Evolutionary conservation across 2,888 invertebrate genomes (phyloP).

Genomic region (Cancer borealis): DNA sequence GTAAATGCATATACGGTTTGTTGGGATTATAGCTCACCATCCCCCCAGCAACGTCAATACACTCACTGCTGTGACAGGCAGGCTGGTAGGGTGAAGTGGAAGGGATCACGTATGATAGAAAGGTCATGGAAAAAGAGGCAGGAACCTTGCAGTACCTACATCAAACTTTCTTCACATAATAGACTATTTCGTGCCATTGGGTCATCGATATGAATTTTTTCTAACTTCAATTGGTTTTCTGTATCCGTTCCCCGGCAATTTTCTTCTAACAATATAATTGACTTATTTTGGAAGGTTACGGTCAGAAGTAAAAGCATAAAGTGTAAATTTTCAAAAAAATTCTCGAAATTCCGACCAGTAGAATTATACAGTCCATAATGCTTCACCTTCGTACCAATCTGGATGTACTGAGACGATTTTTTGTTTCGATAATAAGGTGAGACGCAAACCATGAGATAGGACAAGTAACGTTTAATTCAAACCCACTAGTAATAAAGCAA

Average conservation of each 20-base stretch:
- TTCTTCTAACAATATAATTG: neutral
- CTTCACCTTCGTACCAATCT: neutral
- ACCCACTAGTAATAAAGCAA: neutral
- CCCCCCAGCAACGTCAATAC: slow-evolving; percentile 1
- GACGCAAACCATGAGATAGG: neutral
- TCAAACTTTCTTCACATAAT: slow-evolving; percentile 24
- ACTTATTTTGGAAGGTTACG: neutral
- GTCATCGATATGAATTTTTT: neutral
- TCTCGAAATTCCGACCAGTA: neutral
- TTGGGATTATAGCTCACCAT: neutral
- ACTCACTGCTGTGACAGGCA: neutral
- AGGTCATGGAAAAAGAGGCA: neutral
- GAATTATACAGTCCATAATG: neutral
- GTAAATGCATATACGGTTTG: neutral
- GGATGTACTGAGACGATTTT: neutral
- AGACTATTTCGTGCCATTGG: neutral
- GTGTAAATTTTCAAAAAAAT: neutral
- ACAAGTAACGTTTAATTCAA: neutral
- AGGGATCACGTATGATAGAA: neutral
- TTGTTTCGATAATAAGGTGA: neutral
- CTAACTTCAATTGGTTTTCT: neutral
- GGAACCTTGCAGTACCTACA: neutral
- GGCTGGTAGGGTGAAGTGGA: neutral
- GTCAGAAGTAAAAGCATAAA: neutral
- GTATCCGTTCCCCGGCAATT: neutral